Evolutionary conservation across 2,797 vertebrate genomes (phyloP).

Genomic region (Ctenopoma kingsleyae): DNA sequence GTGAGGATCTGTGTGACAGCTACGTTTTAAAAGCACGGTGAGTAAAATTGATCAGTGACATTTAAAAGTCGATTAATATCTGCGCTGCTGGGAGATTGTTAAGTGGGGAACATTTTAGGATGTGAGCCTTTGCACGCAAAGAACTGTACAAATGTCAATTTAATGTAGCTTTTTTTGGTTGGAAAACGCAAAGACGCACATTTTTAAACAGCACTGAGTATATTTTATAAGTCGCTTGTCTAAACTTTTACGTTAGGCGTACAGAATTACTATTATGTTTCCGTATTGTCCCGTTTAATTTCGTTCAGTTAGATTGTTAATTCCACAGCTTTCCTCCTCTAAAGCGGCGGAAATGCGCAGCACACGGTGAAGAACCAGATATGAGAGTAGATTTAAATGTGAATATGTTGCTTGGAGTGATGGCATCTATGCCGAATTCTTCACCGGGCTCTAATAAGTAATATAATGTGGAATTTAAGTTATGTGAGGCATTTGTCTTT

Average conservation of each 20-base stretch:
- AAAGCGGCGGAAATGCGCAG: neutral
- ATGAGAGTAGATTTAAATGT: neutral
- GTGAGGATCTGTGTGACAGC: constrained; percentile 15
- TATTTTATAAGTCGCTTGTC: neutral
- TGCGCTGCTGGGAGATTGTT: too few species aligned
- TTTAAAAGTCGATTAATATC: neutral
- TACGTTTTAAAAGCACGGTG: constrained; percentile 31
- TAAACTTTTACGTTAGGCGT: neutral
- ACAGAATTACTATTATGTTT: neutral
- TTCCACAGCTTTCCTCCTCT: neutral
- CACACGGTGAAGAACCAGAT: neutral
- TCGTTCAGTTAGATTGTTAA: neutral
- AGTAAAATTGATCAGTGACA: constrained; percentile 22
- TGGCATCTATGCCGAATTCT: neutral
- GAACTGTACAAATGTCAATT: neutral
- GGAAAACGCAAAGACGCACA: neutral
- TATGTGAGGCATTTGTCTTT: neutral
- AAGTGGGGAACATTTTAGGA: neutral
- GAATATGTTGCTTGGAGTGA: neutral
- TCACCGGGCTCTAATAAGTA: neutral
- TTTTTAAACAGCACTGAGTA: neutral
- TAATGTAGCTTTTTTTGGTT: neutral
- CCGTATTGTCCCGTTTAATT: neutral
- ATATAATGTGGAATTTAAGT: neutral
- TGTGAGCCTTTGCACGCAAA: too few species aligned